Conservation (phyloP, 2,113 vertebrate species). For the Cygnus atratus region DNA sequence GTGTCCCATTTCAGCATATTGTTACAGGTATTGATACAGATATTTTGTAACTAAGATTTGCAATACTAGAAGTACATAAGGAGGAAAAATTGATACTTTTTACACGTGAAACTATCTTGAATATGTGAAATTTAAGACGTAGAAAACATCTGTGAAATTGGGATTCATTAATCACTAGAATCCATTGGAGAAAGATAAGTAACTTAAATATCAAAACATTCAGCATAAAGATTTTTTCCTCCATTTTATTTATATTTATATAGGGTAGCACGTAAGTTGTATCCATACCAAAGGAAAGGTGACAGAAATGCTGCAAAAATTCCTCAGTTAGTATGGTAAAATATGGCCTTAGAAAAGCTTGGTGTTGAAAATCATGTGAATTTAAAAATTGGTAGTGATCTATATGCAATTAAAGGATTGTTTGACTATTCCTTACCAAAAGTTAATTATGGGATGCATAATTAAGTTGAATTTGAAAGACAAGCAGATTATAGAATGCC, state of each 20-base stretch:
- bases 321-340: not conserved
- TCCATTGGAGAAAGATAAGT: not conserved
- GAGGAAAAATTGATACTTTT: not conserved
- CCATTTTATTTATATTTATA: not conserved
- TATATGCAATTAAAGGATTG: not conserved
- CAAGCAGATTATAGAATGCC: not conserved
- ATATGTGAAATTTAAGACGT: not conserved
- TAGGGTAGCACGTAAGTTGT: not conserved
- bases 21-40: not conserved
- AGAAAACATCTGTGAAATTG: not conserved
- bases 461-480: not conserved
- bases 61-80: not conserved
- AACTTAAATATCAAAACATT: not conserved
- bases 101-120: not conserved
- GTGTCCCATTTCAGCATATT: not conserved
- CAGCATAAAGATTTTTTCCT: not conserved
- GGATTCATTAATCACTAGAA: not conserved
- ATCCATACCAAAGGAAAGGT: not conserved
- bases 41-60: not conserved
- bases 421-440: not conserved
- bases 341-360: not conserved
- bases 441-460: not conserved
- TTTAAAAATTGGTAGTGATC: not conserved
- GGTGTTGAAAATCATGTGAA: not conserved
- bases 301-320: not conserved